phyloP scores from a whole-genome alignment of 37 sponge, comb jelly and placozoan genomes.

The Chondrilla cf. caribensis region DNA sequence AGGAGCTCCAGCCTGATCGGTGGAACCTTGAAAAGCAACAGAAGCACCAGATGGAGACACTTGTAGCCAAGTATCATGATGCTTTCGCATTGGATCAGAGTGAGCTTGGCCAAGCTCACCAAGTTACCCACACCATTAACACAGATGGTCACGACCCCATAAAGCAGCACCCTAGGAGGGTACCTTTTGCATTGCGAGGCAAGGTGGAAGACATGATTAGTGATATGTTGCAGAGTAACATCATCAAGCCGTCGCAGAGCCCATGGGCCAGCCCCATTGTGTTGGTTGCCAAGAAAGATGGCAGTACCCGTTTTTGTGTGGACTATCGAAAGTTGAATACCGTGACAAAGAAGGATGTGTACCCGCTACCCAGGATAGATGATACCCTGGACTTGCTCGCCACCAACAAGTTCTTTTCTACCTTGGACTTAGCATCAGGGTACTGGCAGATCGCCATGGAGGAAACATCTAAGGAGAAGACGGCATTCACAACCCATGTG shows the following conservation, averaged over 20 bases:
- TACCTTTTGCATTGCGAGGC: conserved; percentile 33
- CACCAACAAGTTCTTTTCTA: conserved; percentile 3
- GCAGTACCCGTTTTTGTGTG: conserved; percentile 48
- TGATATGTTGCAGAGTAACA: conserved; percentile 41
- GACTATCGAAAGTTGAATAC: conserved; percentile 59
- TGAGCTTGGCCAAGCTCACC: conserved; percentile 19
- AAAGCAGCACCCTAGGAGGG: conserved; percentile 26
- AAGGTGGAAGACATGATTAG: conserved; percentile 16
- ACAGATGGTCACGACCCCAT: conserved; percentile 35
- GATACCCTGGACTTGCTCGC: conserved; percentile 44
- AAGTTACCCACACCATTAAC: conserved; percentile 25
- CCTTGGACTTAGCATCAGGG: conserved; percentile 22
- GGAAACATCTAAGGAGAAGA: conserved; percentile 13
- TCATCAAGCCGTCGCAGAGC: conserved; percentile 39
- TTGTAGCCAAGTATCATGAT: conserved; percentile 17
- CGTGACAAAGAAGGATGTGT: conserved; percentile 57
- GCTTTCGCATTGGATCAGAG: conserved; percentile 23
- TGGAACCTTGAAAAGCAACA: too few relatives aligned
- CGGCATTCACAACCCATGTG: conserved; percentile 36
- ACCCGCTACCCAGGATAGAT: conserved; percentile 57
- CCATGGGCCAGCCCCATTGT: conserved; percentile 56
- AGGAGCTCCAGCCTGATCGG: too few relatives aligned
- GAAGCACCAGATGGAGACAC: neutral
- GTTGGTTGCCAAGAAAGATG: conserved; percentile 48
- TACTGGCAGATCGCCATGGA: conserved; percentile 43